Conservation (phyloP, 2,888 invertebrate species). For the Calliphora vomitoria region DNA sequence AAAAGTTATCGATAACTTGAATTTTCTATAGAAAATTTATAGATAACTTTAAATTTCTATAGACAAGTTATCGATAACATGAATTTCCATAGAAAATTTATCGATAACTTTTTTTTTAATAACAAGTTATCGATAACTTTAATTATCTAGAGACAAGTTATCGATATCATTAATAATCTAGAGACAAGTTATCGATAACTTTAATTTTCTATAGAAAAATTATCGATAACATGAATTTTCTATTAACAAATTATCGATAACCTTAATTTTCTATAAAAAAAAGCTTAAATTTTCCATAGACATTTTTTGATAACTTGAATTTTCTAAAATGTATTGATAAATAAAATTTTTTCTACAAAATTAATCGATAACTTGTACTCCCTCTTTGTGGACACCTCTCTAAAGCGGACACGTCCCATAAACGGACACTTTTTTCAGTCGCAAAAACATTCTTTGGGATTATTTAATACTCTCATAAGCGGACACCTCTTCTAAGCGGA, state of each 20-base stretch:
- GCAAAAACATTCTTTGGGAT: no score
- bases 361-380: background rate
- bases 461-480: no score
- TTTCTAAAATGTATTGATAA: background rate
- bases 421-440: no score
- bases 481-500: no score
- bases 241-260: background rate
- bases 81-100: background rate
- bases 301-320: background rate
- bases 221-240: background rate
- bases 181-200: background rate
- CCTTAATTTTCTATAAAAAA: background rate
- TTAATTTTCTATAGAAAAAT: background rate
- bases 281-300: background rate
- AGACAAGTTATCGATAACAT: background rate
- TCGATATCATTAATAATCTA: background rate
- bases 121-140: background rate
- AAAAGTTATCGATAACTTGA: background rate
- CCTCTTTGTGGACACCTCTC: no score
- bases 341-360: background rate
- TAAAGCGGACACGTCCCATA: no score
- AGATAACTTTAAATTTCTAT: background rate
- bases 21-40: background rate
- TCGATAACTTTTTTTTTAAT: no score
- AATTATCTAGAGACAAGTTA: background rate